These are phyloP conservation scores for Bibio marci DNA, from an alignment of 2,888 invertebrate genomes.

Conservation along the genomic window DNA sequence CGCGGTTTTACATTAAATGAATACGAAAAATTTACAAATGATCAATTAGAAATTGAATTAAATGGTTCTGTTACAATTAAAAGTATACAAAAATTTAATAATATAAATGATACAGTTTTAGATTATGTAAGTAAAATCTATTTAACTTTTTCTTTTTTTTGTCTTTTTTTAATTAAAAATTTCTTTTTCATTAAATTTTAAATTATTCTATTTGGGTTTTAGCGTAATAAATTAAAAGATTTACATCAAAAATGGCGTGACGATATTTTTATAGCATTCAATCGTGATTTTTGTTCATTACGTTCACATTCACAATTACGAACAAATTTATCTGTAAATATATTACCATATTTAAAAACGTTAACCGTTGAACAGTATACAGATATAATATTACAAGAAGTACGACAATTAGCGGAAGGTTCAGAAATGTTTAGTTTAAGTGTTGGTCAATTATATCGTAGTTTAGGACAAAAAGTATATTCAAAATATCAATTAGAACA, in stretches of 20 bases:
- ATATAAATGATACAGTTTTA: conserved; percentile 22
- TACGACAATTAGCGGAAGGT: conserved; percentile 51
- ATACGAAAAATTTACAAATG: conserved; percentile 34
- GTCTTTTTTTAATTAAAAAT: too few relatives aligned
- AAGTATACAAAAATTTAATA: conserved; percentile 36
- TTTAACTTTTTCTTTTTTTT: too few relatives aligned
- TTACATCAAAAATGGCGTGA: conserved; percentile 49
- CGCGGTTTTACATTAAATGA: conserved; percentile 35
- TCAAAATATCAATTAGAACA: conserved; percentile 46
- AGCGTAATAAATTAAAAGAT: conserved; percentile 44
- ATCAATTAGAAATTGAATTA: conserved; percentile 54
- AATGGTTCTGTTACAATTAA: conserved; percentile 46
- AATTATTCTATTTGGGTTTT: too few relatives aligned
- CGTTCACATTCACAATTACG: conserved; percentile 38
- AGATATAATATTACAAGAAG: conserved; percentile 48
- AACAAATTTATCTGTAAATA: conserved; percentile 36
- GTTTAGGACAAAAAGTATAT: conserved; percentile 52
- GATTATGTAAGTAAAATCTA: conserved; percentile 34
- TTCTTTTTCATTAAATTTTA: too few relatives aligned
- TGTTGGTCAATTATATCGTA: conserved; percentile 41
- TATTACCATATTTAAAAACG: conserved; percentile 56
- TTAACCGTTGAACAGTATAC: conserved; percentile 41
- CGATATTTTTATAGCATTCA: conserved; percentile 43
- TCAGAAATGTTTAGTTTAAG: conserved; percentile 67
- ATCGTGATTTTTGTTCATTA: conserved; percentile 48